phyloP scores from a whole-genome alignment of 2,113 vertebrate species.

The Anhinga rufa region DNA sequence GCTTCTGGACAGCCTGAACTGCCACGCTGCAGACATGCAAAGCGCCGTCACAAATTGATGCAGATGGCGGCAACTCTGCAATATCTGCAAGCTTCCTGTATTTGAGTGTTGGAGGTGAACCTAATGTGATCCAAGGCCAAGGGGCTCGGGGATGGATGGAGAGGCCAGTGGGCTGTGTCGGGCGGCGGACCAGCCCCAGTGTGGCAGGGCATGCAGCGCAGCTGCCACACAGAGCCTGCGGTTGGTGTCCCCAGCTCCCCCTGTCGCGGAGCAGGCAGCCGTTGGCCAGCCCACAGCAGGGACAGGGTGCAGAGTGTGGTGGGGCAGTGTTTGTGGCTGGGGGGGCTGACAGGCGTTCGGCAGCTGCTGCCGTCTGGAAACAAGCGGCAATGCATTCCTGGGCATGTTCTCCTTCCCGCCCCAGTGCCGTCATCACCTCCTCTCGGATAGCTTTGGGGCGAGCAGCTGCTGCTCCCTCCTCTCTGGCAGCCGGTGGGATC shows the following conservation, averaged over 20 bases:
- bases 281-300: not conserved
- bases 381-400: not conserved
- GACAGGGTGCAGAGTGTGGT: not conserved
- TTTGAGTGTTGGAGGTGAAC: not conserved
- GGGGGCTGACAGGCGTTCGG: not conserved
- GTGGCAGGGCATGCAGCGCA: not conserved
- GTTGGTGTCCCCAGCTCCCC: not conserved
- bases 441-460: not conserved
- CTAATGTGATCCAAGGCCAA: not conserved
- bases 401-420: not conserved
- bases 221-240: not conserved
- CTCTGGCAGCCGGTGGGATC: not conserved
- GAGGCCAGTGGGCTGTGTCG: rapidly evolving
- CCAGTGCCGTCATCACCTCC: not conserved
- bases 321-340: not conserved
- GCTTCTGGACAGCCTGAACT: not conserved
- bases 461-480: not conserved
- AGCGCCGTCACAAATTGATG: rapidly evolving
- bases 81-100: rapidly evolving
- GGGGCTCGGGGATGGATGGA: not conserved
- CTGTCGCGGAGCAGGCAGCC: rapidly evolving
- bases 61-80: not conserved
- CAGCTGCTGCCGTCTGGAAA: not conserved
- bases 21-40: not conserved
- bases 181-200: not conserved